Conservation (phyloP, 1,140 invertebrate species). For the Drosophila aff. region DNA sequence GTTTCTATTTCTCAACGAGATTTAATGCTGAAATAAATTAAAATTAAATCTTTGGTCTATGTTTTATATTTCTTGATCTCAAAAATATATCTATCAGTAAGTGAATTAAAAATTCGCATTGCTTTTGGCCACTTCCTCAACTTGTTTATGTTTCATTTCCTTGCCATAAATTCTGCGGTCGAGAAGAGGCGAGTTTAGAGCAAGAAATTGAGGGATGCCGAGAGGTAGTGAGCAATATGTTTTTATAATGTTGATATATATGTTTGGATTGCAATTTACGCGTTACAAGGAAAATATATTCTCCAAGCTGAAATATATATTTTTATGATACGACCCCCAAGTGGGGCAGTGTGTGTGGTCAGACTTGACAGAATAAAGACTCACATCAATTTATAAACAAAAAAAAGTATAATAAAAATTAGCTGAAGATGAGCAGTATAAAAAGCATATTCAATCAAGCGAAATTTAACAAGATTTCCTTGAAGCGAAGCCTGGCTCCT, state of each 20-base stretch:
- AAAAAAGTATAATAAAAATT: neutral
- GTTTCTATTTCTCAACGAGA: neutral
- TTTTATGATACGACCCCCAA: neutral
- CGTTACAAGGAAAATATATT: slow-evolving; percentile 39
- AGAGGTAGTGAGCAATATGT: slow-evolving; percentile 32
- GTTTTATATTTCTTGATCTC: neutral
- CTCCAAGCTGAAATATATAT: neutral
- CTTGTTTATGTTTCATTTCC: slow-evolving; percentile 71
- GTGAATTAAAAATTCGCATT: slow-evolving; percentile 39
- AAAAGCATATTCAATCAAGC: slow-evolving; percentile 77
- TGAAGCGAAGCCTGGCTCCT: slow-evolving; percentile 43
- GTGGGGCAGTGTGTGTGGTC: slow-evolving; percentile 43
- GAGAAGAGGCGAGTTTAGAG: slow-evolving; percentile 11
- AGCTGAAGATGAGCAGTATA: slow-evolving; percentile 7
- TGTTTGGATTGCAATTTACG: slow-evolving; percentile 43
- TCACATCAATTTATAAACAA: neutral
- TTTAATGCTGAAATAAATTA: too few species aligned
- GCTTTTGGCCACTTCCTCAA: neutral
- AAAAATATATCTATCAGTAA: neutral
- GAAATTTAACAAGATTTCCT: slow-evolving; percentile 77
- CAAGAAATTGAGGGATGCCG: neutral
- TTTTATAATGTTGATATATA: slow-evolving; percentile 66
- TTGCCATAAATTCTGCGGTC: slow-evolving; percentile 69
- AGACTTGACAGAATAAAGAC: slow-evolving; percentile 26
- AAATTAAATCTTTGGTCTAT: too few species aligned